phyloP scores from a whole-genome alignment of 2,113 vertebrate species.

The Atherinomorus stipes region DNA sequence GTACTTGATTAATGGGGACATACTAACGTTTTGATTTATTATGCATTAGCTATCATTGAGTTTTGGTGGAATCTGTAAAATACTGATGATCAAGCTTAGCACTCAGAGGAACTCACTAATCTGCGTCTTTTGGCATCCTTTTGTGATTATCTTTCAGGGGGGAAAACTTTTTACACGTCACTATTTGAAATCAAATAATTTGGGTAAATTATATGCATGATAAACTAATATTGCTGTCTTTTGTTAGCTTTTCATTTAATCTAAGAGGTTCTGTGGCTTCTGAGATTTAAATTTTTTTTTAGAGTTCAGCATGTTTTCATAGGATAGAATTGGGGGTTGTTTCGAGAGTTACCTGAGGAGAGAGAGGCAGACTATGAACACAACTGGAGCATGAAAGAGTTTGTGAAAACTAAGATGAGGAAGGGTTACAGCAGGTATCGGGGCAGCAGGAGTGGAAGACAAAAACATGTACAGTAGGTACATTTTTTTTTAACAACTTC shows the following conservation, averaged over 20 bases:
- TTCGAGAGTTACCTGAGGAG: neutral
- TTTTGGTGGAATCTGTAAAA: slow-evolving; percentile 33
- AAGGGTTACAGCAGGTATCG: no score
- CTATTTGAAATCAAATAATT: slow-evolving; percentile 26
- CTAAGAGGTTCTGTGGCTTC: neutral
- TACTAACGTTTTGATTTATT: slow-evolving; percentile 34
- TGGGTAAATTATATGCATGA: slow-evolving; percentile 15
- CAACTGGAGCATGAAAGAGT: neutral
- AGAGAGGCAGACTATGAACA: neutral
- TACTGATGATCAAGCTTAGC: neutral
- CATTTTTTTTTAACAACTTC: no score
- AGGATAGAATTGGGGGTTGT: slow-evolving; percentile 14
- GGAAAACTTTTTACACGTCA: slow-evolving; percentile 16
- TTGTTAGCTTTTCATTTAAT: neutral
- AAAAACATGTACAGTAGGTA: no score
- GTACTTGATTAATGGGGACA: slow-evolving; percentile 31
- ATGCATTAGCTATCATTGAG: slow-evolving; percentile 3
- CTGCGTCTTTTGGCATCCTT: neutral
- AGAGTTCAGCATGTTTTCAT: no score
- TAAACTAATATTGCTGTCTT: slow-evolving; percentile 22
- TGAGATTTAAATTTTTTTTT: neutral
- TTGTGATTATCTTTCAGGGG: slow-evolving; percentile 5
- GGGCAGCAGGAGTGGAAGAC: no score
- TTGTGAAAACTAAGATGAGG: no score
- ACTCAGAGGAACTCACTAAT: slow-evolving; percentile 16